phyloP scores from a whole-genome alignment of 2,888 invertebrate genomes.

The Coelinius sp. region DNA sequence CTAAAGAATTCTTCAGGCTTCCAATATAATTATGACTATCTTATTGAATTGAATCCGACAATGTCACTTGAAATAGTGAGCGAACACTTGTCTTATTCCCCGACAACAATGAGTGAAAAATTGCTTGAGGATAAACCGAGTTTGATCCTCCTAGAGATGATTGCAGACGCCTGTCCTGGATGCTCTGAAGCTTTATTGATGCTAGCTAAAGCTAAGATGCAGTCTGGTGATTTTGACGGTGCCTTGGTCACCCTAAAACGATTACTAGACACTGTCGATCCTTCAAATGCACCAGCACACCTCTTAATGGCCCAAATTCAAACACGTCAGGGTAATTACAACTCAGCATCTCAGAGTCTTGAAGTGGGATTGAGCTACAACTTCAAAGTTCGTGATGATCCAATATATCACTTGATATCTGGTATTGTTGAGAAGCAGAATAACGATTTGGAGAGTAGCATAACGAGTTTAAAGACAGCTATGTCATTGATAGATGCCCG shows the following conservation, averaged over 20 bases:
- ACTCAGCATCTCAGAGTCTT: constrained; percentile 86
- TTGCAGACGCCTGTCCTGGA: constrained; percentile 88
- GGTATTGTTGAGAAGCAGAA: constrained; percentile 87
- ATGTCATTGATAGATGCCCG: constrained; percentile 75
- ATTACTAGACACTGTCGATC: constrained; percentile 81
- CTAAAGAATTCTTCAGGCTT: constrained; percentile 72
- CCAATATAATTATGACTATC: constrained; percentile 83
- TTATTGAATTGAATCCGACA: constrained; percentile 86
- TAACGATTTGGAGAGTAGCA: constrained; percentile 79
- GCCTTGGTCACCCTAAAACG: constrained; percentile 82
- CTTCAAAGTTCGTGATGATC: constrained; percentile 92
- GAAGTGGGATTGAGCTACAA: constrained; percentile 93
- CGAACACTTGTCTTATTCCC: constrained; percentile 81
- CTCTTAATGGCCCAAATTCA: constrained; percentile 89
- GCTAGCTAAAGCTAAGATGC: constrained; percentile 85
- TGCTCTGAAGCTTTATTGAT: constrained; percentile 79
- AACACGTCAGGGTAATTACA: constrained; percentile 79
- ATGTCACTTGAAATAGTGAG: constrained; percentile 85
- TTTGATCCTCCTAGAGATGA: constrained; percentile 74
- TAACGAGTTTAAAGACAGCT: constrained; percentile 83
- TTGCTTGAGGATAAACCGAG: constrained; percentile 7
- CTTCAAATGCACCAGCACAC: constrained; percentile 87
- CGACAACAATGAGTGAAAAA: constrained; percentile 9
- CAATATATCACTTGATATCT: constrained; percentile 89
- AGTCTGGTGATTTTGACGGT: constrained; percentile 82